Evolutionary conservation across 2,797 vertebrate genomes (phyloP).

Genomic region (Halcyon leucocephala): DNA sequence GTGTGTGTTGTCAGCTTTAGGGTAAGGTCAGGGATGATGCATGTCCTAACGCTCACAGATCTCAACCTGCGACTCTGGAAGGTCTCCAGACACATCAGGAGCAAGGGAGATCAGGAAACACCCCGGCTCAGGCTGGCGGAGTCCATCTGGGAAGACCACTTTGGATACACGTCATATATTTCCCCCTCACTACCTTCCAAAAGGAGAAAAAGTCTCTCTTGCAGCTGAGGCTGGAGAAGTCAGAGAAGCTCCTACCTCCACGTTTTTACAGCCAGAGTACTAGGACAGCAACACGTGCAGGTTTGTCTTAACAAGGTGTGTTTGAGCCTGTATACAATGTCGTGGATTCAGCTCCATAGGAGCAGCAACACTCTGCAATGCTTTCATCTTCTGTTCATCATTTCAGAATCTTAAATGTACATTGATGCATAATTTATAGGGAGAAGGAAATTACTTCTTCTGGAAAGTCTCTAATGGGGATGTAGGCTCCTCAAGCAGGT

Average conservation of each 20-base stretch:
- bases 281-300: conserved; percentile 10
- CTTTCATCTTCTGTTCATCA: conserved; percentile 64
- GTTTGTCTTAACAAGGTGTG: conserved; percentile 26
- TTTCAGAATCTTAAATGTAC: conserved; percentile 52
- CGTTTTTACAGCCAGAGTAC: not conserved
- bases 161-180: rapidly evolving
- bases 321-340: not conserved
- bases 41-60: rapidly evolving
- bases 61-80: not conserved
- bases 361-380: not conserved
- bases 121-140: not conserved
- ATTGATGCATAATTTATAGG: conserved; percentile 72
- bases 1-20: not conserved
- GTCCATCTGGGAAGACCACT: not conserved
- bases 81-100: not conserved
- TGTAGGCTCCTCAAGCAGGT: conserved; percentile 37
- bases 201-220: not conserved
- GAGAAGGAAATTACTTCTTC: conserved; percentile 68
- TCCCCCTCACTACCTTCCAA: not conserved
- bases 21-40: not conserved
- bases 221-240: not conserved
- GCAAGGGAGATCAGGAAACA: not conserved
- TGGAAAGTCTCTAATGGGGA: conserved; percentile 66
- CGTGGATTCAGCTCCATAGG: not conserved
- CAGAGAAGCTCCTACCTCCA: not conserved